Conservation (phyloP, 1,140 invertebrate genomes). For the Monomorium pharaonis region DNA sequence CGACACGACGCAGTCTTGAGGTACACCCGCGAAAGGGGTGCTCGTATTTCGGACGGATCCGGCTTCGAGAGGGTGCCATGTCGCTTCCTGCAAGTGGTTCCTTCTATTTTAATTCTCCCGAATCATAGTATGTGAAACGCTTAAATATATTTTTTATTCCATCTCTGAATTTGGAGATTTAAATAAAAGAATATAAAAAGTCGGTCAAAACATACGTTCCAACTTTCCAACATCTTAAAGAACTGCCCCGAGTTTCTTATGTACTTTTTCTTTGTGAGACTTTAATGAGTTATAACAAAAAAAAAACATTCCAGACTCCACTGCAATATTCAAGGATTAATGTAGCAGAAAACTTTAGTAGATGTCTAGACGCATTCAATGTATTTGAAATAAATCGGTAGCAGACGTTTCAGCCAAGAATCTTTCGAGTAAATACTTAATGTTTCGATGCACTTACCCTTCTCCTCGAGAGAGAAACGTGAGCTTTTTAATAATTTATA, state of each 20-base stretch:
- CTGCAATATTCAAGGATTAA: constrained; percentile 19
- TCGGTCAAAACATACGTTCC: no score
- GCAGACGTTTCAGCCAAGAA: background rate
- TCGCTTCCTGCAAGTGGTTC: constrained; percentile 81
- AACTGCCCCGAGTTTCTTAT: background rate
- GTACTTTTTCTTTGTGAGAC: background rate
- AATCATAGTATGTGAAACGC: background rate
- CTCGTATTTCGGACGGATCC: constrained; percentile 82
- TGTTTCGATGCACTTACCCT: background rate
- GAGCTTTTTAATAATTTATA: constrained; percentile 27
- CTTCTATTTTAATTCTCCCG: background rate
- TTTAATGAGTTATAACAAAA: constrained; percentile 7
- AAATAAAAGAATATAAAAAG: background rate
- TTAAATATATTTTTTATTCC: background rate
- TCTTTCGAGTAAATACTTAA: constrained; percentile 19
- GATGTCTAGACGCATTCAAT: background rate
- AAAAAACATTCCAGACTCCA: background rate
- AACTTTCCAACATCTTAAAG: background rate
- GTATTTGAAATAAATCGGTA: constrained; percentile 20
- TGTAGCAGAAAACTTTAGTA: constrained; percentile 22
- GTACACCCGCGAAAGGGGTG: constrained; percentile 78
- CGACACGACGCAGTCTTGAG: constrained; percentile 80
- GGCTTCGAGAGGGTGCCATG: constrained; percentile 84
- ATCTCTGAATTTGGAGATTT: background rate
- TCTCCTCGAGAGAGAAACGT: background rate